Conservation (phyloP, 2,113 vertebrate species). For the Eira barbara region DNA sequence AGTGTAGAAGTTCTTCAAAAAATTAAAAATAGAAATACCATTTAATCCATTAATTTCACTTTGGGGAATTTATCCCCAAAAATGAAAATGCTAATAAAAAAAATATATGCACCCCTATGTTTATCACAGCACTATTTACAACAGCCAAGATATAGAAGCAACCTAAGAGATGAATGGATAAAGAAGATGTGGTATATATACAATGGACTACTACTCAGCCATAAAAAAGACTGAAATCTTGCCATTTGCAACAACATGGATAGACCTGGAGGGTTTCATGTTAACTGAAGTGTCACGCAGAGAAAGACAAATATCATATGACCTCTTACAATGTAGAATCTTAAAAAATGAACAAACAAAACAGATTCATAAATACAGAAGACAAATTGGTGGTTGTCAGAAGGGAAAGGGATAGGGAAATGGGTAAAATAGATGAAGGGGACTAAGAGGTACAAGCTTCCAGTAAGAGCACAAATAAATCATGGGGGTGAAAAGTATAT, state of each 20-base stretch:
- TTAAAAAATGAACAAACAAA: neutral
- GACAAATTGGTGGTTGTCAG: neutral
- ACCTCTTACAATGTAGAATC: neutral
- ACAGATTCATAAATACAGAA: neutral
- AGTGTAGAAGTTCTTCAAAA: neutral
- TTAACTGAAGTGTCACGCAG: neutral
- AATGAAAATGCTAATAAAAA: neutral
- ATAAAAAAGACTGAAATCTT: neutral
- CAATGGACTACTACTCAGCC: neutral
- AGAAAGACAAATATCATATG: neutral
- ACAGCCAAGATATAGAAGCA: neutral
- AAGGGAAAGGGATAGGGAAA: neutral
- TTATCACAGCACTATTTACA: neutral
- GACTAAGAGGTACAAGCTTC: neutral
- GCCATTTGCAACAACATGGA: neutral
- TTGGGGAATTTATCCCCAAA: neutral
- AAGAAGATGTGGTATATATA: neutral
- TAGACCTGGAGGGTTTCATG: neutral
- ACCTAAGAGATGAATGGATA: neutral
- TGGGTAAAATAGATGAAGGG: neutral
- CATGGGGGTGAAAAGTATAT: neutral
- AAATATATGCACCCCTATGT: neutral
- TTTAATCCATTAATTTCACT: neutral
- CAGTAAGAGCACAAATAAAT: neutral
- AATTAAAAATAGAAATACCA: neutral